Conservation (phyloP, 2,888 invertebrate species). For the Microdon myrmicae region DNA sequence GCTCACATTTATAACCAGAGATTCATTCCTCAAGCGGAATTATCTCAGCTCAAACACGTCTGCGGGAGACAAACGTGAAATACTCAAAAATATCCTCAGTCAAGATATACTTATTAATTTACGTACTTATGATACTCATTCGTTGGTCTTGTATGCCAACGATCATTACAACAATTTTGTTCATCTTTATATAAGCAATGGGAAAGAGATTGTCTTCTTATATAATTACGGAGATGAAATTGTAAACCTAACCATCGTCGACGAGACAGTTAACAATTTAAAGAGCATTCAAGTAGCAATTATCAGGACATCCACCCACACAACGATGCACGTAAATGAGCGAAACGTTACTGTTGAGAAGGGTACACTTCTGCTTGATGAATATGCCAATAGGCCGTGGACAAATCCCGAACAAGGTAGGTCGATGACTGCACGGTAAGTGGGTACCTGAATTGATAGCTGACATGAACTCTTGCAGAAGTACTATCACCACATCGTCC, state of each 20-base stretch:
- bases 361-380: slow-evolving; percentile 76
- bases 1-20: slow-evolving; percentile 84
- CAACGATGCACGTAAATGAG: slow-evolving; percentile 85
- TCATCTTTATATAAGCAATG: slow-evolving; percentile 84
- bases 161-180: slow-evolving; percentile 94
- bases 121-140: slow-evolving; percentile 84
- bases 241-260: slow-evolving; percentile 80
- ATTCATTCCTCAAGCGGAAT: slow-evolving; percentile 83
- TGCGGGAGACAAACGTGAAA: slow-evolving; percentile 70
- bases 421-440: slow-evolving; percentile 21
- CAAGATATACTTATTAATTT: slow-evolving; percentile 88
- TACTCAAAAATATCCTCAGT: slow-evolving; percentile 78
- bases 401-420: slow-evolving; percentile 81
- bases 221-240: slow-evolving; percentile 86
- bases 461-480: slow-evolving; percentile 70
- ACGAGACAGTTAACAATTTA: slow-evolving; percentile 80
- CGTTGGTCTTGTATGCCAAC: slow-evolving; percentile 88
- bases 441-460: slow-evolving; percentile 6
- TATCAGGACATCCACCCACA: slow-evolving; percentile 76
- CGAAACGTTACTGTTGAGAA: slow-evolving; percentile 76
- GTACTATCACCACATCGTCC: slow-evolving; percentile 88
- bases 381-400: slow-evolving; percentile 89
- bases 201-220: slow-evolving; percentile 82
- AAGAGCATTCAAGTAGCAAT: slow-evolving; percentile 91
- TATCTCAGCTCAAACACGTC: slow-evolving; percentile 75